phyloP scores from a whole-genome alignment of 2,888 invertebrate genomes.

The Acleris holmiana region DNA sequence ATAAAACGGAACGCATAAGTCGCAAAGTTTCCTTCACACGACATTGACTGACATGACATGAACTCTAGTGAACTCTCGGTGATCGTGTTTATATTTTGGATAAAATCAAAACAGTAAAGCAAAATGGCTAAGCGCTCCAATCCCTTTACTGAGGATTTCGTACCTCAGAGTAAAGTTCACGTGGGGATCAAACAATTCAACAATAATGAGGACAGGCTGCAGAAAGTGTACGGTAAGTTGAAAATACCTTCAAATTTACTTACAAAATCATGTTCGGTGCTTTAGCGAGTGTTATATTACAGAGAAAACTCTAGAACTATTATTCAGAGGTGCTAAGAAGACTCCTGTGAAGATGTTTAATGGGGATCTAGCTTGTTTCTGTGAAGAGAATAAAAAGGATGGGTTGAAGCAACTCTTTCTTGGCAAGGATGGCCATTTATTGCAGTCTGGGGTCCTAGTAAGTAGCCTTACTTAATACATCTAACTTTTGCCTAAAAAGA shows the following conservation, averaged over 20 bases:
- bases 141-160: conserved; percentile 70
- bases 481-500: no score
- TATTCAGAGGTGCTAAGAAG: conserved; percentile 71
- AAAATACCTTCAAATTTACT: neutral
- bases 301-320: conserved; percentile 72
- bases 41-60: no score
- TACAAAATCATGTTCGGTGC: neutral
- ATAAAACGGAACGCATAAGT: no score
- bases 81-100: neutral
- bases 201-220: conserved; percentile 69
- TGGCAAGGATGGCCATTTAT: conserved; percentile 65
- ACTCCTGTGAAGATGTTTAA: conserved; percentile 40
- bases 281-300: conserved; percentile 38
- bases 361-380: conserved; percentile 37
- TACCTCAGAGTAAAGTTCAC: conserved; percentile 75
- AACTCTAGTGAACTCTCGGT: neutral
- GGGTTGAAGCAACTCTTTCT: conserved; percentile 72
- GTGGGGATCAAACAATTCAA: conserved; percentile 73
- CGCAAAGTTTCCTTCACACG: no score
- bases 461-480: conserved; percentile 24
- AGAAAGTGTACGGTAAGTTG: conserved; percentile 70
- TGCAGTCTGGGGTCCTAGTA: conserved; percentile 62
- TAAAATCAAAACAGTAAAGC: neutral
- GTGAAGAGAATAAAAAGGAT: conserved; percentile 50
- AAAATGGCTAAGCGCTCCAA: conserved; percentile 74